A percentile compares a stretch with the other conserved stretches of the same genome.
Evolutionary conservation across 1,140 invertebrate species (phyloP).

Genomic region (Macrobrachium nipponense): DNA sequence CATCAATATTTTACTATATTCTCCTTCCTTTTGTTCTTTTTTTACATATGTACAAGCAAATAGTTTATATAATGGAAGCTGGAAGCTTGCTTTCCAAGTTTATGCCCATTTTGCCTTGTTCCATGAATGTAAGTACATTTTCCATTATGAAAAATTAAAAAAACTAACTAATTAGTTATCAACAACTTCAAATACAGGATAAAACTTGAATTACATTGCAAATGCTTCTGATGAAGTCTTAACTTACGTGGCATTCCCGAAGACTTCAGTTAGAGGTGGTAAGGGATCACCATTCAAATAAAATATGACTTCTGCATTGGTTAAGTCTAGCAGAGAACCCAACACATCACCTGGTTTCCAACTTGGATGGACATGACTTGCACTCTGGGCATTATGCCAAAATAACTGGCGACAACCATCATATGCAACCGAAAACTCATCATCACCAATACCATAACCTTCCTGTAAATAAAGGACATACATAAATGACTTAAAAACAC

Average conservation of each 20-base stretch:
- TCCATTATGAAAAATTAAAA: too few species aligned
- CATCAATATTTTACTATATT: too few species aligned
- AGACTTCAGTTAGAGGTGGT: conserved; percentile 79
- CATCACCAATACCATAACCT: conserved; percentile 95
- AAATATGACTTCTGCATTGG: conserved; percentile 79
- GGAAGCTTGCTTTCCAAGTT: too few species aligned
- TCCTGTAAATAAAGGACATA: conserved; percentile 74
- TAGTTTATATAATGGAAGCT: too few species aligned
- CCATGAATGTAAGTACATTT: neutral
- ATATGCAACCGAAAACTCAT: conserved; percentile 89
- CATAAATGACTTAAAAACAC: neutral
- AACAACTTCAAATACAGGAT: conserved; percentile 16
- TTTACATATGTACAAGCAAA: too few species aligned
- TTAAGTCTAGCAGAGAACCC: conserved; percentile 84
- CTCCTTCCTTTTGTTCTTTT: too few species aligned
- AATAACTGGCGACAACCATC: conserved; percentile 91
- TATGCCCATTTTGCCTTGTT: neutral
- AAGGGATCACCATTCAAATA: conserved; percentile 84
- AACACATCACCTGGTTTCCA: conserved; percentile 89
- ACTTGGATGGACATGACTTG: conserved; percentile 70
- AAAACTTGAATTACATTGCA: neutral
- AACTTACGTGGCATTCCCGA: conserved; percentile 81
- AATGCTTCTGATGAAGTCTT: neutral
- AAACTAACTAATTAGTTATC: neutral
- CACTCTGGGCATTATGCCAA: conserved; percentile 78